Base-by-base conservation (phyloP, 1,140 invertebrate genomes). In the Panonychus citri region DNA sequence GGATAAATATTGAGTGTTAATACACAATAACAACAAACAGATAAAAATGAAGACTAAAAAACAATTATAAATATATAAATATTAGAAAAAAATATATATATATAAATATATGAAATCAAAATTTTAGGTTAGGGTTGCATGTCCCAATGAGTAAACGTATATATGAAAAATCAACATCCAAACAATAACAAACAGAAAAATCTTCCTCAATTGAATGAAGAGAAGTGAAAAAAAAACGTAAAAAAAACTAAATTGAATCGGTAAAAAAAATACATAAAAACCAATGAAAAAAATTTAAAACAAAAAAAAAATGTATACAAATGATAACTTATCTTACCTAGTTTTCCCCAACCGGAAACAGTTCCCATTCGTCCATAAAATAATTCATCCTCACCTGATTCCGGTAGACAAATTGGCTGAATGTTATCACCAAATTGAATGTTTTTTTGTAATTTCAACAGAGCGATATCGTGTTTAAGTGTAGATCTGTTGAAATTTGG, bases 401-500 rank as follows among this genome's bases (percentile, higher is more conserved):
- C 40, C 19, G 57, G 57, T 19, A 59, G 25, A 43, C 50, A 51
- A 2, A 59, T 51, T 12, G 57, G 39, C 24, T 53, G 48, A 19
- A 37, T 39, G 24, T 52, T 46, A 10, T 46, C 26, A 25, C 43
- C 43, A 25, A 43, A 55, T n/a, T 60, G 49, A 28, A 54, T 30
- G n/a, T 25, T 21, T n/a, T 53, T 17, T 21, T 42, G 19, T 8
- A 60, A 42, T 19, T 46, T 17, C 19, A 59, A 19, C 3, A 59
- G 37, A 15, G 57, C 55, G 25, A 59, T 59, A 34, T 59, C 57
- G 30, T 59, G 57, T 25, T 75, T 74, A 58, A 75, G 78, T 2
- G 71, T 68, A 0, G 62, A 67, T 0, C 77, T 58, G 66, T 74
- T 74, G 63, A 81, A 86, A 0, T 72, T 58, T 30, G 81, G 77